Conservation (phyloP, 2,113 vertebrate species). For the Salvelinus fontinalis region DNA sequence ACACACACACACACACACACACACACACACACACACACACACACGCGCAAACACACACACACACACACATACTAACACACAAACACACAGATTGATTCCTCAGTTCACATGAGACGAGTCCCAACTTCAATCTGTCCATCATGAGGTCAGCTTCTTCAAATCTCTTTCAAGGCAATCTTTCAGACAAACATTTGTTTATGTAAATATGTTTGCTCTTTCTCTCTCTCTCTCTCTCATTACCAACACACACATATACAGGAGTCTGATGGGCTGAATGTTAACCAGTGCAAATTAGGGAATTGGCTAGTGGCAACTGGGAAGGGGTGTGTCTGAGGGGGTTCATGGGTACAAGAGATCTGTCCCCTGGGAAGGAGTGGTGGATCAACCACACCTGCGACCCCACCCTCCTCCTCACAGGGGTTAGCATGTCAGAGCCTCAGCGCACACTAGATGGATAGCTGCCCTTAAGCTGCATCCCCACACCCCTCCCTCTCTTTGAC, state of each 20-base stretch:
- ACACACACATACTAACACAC: constrained; percentile 5
- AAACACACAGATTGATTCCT: background rate
- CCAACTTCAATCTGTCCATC: constrained; percentile 12
- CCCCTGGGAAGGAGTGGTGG: too few relatives aligned
- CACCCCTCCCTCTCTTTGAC: too few relatives aligned
- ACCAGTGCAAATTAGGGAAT: constrained; percentile 50
- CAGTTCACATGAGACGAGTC: constrained; percentile 6
- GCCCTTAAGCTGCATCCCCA: too few relatives aligned
- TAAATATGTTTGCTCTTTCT: too few relatives aligned
- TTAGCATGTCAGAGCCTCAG: too few relatives aligned
- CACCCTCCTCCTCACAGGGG: too few relatives aligned
- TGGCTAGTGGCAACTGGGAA: constrained; percentile 9
- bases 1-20: constrained; percentile 4
- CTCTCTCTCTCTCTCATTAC: background rate
- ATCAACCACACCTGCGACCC: too few relatives aligned
- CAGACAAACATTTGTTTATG: too few relatives aligned
- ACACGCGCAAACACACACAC: constrained; percentile 22
- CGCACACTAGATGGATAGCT: too few relatives aligned
- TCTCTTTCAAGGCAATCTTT: too few relatives aligned
- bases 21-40: constrained; percentile 20
- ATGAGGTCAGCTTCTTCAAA: background rate
- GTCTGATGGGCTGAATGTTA: constrained; percentile 44
- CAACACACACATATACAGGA: constrained; percentile 12
- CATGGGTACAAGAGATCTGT: too few relatives aligned
- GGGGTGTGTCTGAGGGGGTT: constrained; percentile 27